Percentiles rank a stretch among this genome's conserved stretches.
phyloP scores from a whole-genome alignment of 2,888 invertebrate species.

The Chrysolina americana region DNA sequence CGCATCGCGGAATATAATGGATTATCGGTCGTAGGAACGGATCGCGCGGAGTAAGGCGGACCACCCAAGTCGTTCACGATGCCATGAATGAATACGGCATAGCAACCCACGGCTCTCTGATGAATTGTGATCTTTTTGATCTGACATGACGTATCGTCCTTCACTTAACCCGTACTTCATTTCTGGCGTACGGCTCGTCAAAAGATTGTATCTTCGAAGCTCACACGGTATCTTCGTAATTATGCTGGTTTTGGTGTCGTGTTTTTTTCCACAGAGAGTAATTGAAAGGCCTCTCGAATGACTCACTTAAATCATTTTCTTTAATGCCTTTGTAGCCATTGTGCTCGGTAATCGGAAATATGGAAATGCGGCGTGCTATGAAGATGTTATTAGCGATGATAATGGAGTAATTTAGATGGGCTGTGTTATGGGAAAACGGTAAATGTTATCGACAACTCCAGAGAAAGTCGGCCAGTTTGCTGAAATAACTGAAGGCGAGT shows the following conservation, averaged over 20 bases:
- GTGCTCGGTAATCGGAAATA: slow-evolving; percentile 17
- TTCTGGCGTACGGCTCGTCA: slow-evolving; percentile 43
- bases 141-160: slow-evolving; percentile 65
- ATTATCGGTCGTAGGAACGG: slow-evolving; percentile 51
- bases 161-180: slow-evolving; percentile 46
- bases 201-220: slow-evolving; percentile 32
- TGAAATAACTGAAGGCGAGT: too few species aligned
- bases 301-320: slow-evolving; percentile 26
- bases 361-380: slow-evolving; percentile 9
- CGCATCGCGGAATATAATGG: slow-evolving; percentile 55
- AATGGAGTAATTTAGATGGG: not conserved
- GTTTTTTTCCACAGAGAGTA: slow-evolving; percentile 29
- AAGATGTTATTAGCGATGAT: slow-evolving; percentile 17
- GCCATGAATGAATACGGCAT: slow-evolving; percentile 65
- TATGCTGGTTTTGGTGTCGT: slow-evolving; percentile 34
- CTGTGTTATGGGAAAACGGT: too few species aligned
- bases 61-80: slow-evolving; percentile 49
- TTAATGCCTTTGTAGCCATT: slow-evolving; percentile 18
- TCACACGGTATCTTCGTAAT: slow-evolving; percentile 31
- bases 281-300: slow-evolving; percentile 27
- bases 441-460: too few species aligned
- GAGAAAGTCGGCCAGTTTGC: too few species aligned
- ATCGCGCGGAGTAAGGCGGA: slow-evolving; percentile 49
- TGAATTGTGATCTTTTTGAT: slow-evolving; percentile 66
- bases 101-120: slow-evolving; percentile 64